Conservation (phyloP, 2,797 vertebrate species). For the Chaenodraco wilsoni region DNA sequence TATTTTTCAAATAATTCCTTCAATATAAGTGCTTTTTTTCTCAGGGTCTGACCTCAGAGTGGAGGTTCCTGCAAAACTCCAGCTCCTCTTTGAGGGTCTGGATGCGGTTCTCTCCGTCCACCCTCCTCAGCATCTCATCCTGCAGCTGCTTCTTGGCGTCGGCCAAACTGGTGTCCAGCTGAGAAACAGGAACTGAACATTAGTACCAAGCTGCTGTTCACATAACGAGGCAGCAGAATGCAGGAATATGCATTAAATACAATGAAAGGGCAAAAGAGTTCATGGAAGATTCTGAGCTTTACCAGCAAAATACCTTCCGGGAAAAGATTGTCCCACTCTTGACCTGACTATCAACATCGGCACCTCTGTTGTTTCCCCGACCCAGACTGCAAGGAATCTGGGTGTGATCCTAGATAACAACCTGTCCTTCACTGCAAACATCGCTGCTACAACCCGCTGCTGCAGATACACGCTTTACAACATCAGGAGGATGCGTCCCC, state of each 20-base stretch:
- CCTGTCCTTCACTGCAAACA: too few relatives aligned
- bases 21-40: background rate
- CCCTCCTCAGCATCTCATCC: constrained; percentile 95
- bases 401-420: too few relatives aligned
- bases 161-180: constrained; percentile 87
- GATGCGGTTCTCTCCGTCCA: constrained; percentile 93
- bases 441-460: too few relatives aligned
- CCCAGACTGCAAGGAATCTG: too few relatives aligned
- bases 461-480: too few relatives aligned
- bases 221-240: background rate
- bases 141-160: constrained; percentile 96
- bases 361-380: too few relatives aligned
- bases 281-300: background rate
- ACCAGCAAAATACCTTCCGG: too few relatives aligned
- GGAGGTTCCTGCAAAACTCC: constrained; percentile 94
- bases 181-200: background rate
- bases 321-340: too few relatives aligned
- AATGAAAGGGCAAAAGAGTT: background rate
- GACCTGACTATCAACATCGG: too few relatives aligned
- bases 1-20: background rate
- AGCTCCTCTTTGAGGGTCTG: constrained; percentile 96
- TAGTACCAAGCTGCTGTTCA: background rate
- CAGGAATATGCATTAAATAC: background rate
- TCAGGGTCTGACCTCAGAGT: constrained; percentile 84
- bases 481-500: too few relatives aligned